These are phyloP conservation scores for Lepidocyrtinus sp. DNA, from an alignment of 2,888 invertebrate genomes.

Conservation along the genomic window DNA sequence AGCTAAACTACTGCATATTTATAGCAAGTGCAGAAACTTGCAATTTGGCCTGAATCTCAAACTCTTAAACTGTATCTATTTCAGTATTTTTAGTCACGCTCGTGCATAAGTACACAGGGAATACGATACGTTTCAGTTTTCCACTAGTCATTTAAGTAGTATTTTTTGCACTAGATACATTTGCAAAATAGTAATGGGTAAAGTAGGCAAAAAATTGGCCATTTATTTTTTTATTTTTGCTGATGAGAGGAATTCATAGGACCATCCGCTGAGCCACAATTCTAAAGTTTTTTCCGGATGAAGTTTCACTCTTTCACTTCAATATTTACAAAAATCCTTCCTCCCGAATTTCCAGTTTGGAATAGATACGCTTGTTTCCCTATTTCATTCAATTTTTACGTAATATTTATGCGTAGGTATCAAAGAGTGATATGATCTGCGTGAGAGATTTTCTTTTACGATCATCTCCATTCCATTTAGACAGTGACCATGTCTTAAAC, in stretches of 20 bases:
- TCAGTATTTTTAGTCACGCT: neutral
- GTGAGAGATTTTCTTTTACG: neutral
- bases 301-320: neutral
- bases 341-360: neutral
- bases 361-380: neutral
- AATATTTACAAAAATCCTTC: neutral
- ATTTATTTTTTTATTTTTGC: neutral
- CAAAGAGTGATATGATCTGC: neutral
- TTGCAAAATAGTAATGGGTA: neutral
- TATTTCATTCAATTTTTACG: neutral
- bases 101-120: too few species aligned
- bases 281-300: neutral
- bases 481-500: neutral
- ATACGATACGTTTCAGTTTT: too few species aligned
- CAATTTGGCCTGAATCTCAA: neutral
- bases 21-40: neutral
- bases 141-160: too few species aligned
- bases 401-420: neutral
- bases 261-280: neutral
- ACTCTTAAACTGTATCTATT: neutral
- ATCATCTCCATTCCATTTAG: neutral
- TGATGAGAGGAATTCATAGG: neutral
- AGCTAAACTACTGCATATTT: too few species aligned
- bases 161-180: neutral
- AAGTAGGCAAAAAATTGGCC: neutral